Conservation (phyloP, 2,797 vertebrate species). For the Salarias fasciatus region DNA sequence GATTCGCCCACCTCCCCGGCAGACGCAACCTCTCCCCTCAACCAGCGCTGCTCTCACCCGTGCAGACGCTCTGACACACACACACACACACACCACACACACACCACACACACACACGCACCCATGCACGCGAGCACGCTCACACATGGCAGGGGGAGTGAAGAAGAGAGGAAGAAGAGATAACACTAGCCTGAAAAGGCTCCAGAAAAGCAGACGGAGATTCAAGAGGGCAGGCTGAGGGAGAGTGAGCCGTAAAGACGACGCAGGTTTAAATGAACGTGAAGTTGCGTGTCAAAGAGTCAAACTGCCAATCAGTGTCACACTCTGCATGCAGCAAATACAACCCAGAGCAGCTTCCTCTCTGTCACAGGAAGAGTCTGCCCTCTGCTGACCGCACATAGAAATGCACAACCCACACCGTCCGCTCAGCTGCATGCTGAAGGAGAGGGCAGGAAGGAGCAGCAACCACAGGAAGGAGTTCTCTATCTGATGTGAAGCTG, state of each 20-base stretch:
- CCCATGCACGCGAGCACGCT: constrained; percentile 5
- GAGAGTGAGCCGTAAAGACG: constrained; percentile 3
- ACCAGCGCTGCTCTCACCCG: constrained; percentile 71
- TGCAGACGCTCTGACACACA: constrained; percentile 62
- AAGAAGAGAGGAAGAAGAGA: constrained; percentile 9
- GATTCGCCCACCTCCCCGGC: constrained; percentile 56
- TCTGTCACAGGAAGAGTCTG: constrained; percentile 78
- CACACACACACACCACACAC: constrained; percentile 47
- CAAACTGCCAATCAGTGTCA: constrained; percentile 64
- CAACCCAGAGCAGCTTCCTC: background rate
- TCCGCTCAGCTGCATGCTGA: background rate
- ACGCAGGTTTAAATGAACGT: constrained; percentile 26
- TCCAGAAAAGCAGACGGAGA: constrained; percentile 61
- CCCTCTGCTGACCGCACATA: constrained; percentile 74
- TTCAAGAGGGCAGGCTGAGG: constrained; percentile 79
- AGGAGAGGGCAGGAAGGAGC: background rate
- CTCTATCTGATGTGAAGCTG: constrained; percentile 28
- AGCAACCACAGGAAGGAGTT: constrained; percentile 30
- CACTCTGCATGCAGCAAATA: constrained; percentile 1
- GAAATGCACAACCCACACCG: constrained; percentile 37
- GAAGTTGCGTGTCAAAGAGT: constrained; percentile 54
- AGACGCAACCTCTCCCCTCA: constrained; percentile 64
- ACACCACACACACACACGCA: constrained; percentile 82
- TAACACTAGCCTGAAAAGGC: background rate
- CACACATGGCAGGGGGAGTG: constrained; percentile 15